These are phyloP conservation scores for Neoniphon sammara DNA, from an alignment of 2,797 vertebrate species.

Conservation along the genomic window DNA sequence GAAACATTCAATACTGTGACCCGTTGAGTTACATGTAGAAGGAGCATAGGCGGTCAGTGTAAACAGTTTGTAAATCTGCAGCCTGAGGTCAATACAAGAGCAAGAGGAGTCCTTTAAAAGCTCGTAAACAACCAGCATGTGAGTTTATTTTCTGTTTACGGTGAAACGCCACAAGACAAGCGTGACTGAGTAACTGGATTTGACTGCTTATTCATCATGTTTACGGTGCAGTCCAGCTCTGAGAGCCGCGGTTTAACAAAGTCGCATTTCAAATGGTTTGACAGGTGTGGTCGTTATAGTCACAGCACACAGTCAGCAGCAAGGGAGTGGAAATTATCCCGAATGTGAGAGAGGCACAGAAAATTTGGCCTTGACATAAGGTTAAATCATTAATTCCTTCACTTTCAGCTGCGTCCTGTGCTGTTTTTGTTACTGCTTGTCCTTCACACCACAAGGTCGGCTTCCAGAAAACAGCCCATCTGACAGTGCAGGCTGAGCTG, in stretches of 20 bases:
- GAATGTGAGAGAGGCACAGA: background rate
- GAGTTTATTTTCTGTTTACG: slow-evolving; percentile 37
- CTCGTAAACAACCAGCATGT: slow-evolving; percentile 14
- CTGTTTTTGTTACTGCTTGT: slow-evolving; percentile 20
- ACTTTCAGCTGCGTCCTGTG: slow-evolving; percentile 18
- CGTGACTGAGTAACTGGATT: slow-evolving; percentile 5
- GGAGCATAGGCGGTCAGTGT: slow-evolving; percentile 18
- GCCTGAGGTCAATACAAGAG: slow-evolving; percentile 40
- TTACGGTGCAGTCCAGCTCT: slow-evolving; percentile 17
- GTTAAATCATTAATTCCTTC: slow-evolving; percentile 4
- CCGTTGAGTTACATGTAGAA: slow-evolving; percentile 7
- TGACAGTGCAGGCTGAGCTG: background rate
- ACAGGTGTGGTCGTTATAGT: background rate
- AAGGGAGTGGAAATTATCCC: background rate
- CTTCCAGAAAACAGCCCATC: background rate
- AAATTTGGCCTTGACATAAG: background rate
- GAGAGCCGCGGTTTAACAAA: slow-evolving; percentile 13
- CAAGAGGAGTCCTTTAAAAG: slow-evolving; percentile 10
- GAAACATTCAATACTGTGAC: slow-evolving; percentile 5
- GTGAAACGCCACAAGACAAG: slow-evolving; percentile 26
- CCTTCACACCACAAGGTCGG: background rate
- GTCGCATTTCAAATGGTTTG: slow-evolving; percentile 13
- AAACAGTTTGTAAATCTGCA: slow-evolving; percentile 46
- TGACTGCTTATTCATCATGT: background rate
- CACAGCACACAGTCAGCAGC: slow-evolving; percentile 5